A percentile compares a stretch with the other conserved stretches of the same genome.
phyloP scores from a whole-genome alignment of 64 coral and sea anemone genomes.

The Hydrozoanthus tunicans region DNA sequence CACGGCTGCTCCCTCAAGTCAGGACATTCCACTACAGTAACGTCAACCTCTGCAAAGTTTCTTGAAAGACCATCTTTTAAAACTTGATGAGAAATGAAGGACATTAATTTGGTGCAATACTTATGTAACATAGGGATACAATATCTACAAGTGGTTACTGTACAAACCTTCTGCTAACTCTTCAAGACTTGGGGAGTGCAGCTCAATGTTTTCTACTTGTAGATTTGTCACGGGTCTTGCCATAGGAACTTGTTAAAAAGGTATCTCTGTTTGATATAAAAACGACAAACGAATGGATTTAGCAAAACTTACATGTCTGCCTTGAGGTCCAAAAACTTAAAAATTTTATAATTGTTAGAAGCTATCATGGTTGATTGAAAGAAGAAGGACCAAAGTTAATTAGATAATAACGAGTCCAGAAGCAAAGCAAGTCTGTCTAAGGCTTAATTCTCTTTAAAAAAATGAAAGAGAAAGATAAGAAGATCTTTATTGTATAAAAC shows the following conservation, averaged over 20 bases:
- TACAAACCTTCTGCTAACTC: constrained; percentile 79
- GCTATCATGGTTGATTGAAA: too few relatives aligned
- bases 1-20: constrained; percentile 82
- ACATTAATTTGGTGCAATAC: not conserved
- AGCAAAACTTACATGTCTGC: too few relatives aligned
- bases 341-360: too few relatives aligned
- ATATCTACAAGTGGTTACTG: not conserved
- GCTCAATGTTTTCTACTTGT: constrained; percentile 70
- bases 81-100: constrained; percentile 49
- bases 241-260: not conserved
- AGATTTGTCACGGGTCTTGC: constrained; percentile 33
- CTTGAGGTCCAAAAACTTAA: too few relatives aligned
- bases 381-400: too few relatives aligned
- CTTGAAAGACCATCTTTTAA: constrained; percentile 77
- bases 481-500: too few relatives aligned
- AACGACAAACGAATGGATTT: too few relatives aligned
- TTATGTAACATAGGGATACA: not conserved
- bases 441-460: too few relatives aligned
- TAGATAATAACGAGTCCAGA: too few relatives aligned
- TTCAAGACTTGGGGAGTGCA: constrained; percentile 68
- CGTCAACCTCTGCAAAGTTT: constrained; percentile 84
- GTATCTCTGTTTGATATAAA: too few relatives aligned
- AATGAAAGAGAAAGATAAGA: too few relatives aligned
- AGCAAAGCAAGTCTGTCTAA: too few relatives aligned
- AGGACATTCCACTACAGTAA: constrained; percentile 90